Base-by-base conservation (phyloP, 2,888 invertebrate genomes). In the Pollenia amentaria region DNA sequence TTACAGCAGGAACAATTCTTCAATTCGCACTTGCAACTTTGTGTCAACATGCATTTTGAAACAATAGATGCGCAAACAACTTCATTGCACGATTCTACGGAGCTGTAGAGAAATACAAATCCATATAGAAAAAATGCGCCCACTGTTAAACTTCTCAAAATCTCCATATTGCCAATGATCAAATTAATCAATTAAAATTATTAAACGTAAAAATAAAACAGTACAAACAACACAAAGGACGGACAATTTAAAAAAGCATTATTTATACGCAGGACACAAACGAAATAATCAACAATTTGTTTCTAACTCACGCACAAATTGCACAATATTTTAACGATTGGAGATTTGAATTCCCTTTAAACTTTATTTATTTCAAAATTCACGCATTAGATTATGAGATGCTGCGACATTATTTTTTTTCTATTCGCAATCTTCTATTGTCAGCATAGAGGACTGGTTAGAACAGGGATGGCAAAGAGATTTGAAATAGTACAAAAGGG, bases 41-140 rank as follows among this genome's bases (percentile, higher is more conserved):
- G 97, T 14, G 98, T 98, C 88, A 99, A 94, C 96, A 99, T 97
- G 93, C 99, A 99, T 94, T 99, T 99, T 91, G 98, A 98, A 70
- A 99, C 99, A 77, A 98, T 97, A 91, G 98, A 98, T 29, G 97
- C 99, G 94, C 99, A 99, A 79, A 98, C 96, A 42, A 98, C 97
- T 94, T 99, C 98, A 93, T 99, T 98, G 93, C 99, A 99, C 55
- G 93, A 92, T 79, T 92, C 89, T 48, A 90, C 90, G 40, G 90
- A 88, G 76, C 90, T 91, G 84, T 90, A 90, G 86, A 91, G 90
- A 77, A 91, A 90, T 18, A 91, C 89, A 72, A 90, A 89, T 81
- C 90, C 91, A 88, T 92, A 89, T 69, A 89, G 79, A 75, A 91
- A 80, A 88, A 91, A 88, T 72, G 90, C 89, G 83, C 90, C 88